phyloP scores from a whole-genome alignment of 2,113 vertebrate species.

The Pelusios castaneus region DNA sequence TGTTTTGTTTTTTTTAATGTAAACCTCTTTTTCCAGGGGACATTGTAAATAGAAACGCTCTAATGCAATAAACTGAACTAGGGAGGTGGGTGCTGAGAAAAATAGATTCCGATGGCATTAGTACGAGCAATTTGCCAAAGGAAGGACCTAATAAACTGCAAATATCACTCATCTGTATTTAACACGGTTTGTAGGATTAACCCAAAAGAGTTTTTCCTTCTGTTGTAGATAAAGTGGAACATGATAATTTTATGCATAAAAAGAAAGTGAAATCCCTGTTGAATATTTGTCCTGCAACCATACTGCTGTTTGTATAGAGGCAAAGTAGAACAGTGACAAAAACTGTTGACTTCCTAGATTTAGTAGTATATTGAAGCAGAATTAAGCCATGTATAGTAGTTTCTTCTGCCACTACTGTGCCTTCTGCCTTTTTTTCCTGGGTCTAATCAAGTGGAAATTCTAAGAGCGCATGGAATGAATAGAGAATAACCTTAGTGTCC shows the following conservation, averaged over 20 bases:
- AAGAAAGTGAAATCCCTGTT: neutral
- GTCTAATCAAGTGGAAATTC: neutral
- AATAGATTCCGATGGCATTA: neutral
- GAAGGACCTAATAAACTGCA: neutral
- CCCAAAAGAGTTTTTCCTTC: neutral
- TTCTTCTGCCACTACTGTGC: neutral
- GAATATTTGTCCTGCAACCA: neutral
- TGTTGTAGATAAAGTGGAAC: neutral
- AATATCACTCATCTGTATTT: neutral
- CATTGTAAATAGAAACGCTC: neutral
- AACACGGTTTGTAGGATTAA: neutral
- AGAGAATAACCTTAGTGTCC: slow-evolving; percentile 12
- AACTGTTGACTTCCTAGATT: neutral
- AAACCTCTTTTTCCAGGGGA: neutral
- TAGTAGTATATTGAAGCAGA: neutral
- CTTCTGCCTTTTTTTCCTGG: rapidly evolving
- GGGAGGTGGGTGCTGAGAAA: neutral
- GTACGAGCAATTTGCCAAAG: neutral
- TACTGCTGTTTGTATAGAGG: neutral
- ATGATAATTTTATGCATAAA: neutral
- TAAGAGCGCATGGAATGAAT: neutral
- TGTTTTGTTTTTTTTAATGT: neutral
- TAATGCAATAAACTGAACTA: neutral
- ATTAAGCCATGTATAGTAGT: rapidly evolving
- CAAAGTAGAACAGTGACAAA: neutral